Base-by-base conservation (phyloP, 1,140 invertebrate species). In the Eufriesea mexicana region DNA sequence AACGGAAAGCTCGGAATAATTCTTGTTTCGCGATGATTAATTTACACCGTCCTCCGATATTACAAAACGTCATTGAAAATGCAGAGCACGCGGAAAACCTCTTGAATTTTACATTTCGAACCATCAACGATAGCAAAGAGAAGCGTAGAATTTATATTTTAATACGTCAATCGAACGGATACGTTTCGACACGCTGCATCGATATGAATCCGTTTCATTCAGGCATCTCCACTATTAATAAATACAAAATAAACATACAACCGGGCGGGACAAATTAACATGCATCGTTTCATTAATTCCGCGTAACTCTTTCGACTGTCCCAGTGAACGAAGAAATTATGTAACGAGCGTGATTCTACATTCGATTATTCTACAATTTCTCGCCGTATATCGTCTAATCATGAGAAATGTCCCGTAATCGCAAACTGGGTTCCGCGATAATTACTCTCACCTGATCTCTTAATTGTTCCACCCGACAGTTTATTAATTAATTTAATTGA, bases 31-130 rank as follows among this genome's bases (percentile, higher is more conserved):
- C 28, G 45, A 5, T 18, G 64, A 77, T 77, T 67, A 67, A 67
- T 67, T 67, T 45, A 18, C 20, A 45, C 51, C 10, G 12, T 23
- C 28, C 2, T 9, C 12, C 47, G 20, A 5, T 35, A 42, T 42
- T 35, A 35, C 61, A 35, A 51, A 76, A 42, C 16, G 42, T 8
- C 16, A 9, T n/a, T 8, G 20, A 20, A n/a, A 59, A 47, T 20
- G 12, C 20, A 8, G 20, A 9, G 20, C 72, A 12, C 57, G n/a
- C 57, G n/a, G 16, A 61, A 20, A 42, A 66, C 9, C 61, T 45
- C 47, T 66, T 66, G 49, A 54, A 77, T 66, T 77, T 66, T 77
- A 66, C 49, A 77, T 77, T 45, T 16, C 74, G 20, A 5, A 16
- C 49, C 20, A 73, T 57, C 18, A 28, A 59, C 47, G 25, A 35